Evolutionary conservation across 2,113 vertebrate species (phyloP), one percentile per base, ranked within the genome.

Genomic region (Himantopus leucocephalus): DNA sequence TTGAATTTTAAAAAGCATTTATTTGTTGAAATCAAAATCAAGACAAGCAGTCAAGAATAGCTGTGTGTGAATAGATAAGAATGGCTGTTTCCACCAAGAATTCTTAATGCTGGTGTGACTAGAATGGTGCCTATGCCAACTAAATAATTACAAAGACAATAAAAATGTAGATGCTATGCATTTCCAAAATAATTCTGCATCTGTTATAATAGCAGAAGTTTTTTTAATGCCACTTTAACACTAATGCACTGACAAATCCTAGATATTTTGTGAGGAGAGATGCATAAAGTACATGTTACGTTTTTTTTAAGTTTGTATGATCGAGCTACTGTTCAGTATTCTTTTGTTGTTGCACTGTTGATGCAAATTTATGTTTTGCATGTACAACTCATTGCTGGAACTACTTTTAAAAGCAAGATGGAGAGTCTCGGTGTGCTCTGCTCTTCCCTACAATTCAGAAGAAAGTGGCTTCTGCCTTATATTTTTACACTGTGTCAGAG

Each of bases 241-340:
- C 98, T 98, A 98, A 98, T 98, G 98, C 98, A 98, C 98, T 98
- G 98, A 98, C 97, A 98, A 98, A 98, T 98, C 97, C 95, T 98
- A 98, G 97, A 93, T 98, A 97, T 97, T 98, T 98, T 98, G 94
- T 97, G 96, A 97, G 97, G 95, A 98, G 73, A 98, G 95, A 98
- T 85, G 94, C 97, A 97, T 97, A 96, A 97, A 96, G 91, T 96
- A 94, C 81, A 66, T 41, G 76, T 94, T 96, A 88, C 14, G 11
- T 86, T 91, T 91, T 92, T 82, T 97, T 97, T 97, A 95, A 97
- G 96, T 97, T 97, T 97, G 94, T 97, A 90, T 77, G 86, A 89
- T 95, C 53, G 94, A 97, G 94, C 97, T 97, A 92, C 93, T 98
- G 95, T 96, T 95, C 92, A 97, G 92, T 96, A 97, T 97, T 96